These are phyloP conservation scores for Idris sp. DNA, from an alignment of 1,140 invertebrate species.

Conservation along the genomic window DNA sequence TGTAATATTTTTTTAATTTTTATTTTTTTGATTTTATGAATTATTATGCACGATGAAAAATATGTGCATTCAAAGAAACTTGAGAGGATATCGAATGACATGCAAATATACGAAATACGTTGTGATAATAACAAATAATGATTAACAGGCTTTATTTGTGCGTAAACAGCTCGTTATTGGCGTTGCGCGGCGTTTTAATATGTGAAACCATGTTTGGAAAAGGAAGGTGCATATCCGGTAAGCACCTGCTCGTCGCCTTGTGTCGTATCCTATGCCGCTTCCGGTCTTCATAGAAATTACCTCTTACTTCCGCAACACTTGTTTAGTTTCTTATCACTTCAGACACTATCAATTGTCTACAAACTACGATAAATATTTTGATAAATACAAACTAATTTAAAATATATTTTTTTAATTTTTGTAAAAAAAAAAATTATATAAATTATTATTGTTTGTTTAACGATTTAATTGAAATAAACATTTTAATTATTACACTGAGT, in stretches of 20 bases:
- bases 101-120: conserved; percentile 27
- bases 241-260: conserved; percentile 67
- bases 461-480: too few relatives aligned
- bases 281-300: conserved; percentile 68
- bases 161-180: conserved; percentile 43
- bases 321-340: conserved; percentile 46
- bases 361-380: too few relatives aligned
- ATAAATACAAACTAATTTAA: too few relatives aligned
- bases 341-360: conserved; percentile 5
- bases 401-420: too few relatives aligned
- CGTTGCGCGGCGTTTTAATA: conserved; percentile 62
- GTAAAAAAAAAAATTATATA: too few relatives aligned
- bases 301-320: conserved; percentile 54
- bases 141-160: conserved; percentile 31
- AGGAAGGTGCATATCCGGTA: conserved; percentile 75
- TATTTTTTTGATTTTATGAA: too few relatives aligned
- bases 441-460: too few relatives aligned
- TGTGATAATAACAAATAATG: conserved; percentile 40
- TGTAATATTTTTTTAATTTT: too few relatives aligned
- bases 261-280: conserved; percentile 66
- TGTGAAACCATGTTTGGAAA: conserved; percentile 68
- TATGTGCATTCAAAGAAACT: too few relatives aligned
- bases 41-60: too few relatives aligned
- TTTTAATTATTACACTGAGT: too few relatives aligned
- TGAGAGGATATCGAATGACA: conserved; percentile 22